Base-by-base conservation (phyloP, 2,888 invertebrate genomes). In the Dendrolimus pini region DNA sequence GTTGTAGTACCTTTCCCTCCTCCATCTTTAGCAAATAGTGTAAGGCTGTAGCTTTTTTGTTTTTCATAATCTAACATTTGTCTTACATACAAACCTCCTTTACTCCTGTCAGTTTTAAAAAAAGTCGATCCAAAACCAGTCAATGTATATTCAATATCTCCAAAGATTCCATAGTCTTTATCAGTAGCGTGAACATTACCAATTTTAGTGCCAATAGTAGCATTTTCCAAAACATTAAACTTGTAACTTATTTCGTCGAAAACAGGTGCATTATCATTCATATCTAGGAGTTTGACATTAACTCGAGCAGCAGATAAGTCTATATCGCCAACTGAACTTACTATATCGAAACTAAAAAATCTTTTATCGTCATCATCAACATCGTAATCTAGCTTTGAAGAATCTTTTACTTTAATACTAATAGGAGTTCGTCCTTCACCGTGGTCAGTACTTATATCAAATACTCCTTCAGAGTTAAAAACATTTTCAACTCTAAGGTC, bases 71-170 rank as follows among this genome's bases (percentile, higher is more conserved):
- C 96, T 55, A 97, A 80, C 7, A 82, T 70, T 62, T 92, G 92
- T 0, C 91, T 91, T 0, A 96, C 93, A 60, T 90, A 94, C 9
- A 97, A 77, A 7, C 94, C 94, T 0, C 97, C 97, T 9, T 88
- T 92, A 53, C 79, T 84, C 1, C 90, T 84, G 70, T 96, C 93
- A 0, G 96, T 95, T 52, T 86, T 91, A 72, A 97, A 97, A 70
- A 94, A 93, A 65, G 95, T 94, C 0, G 95, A 94, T 0, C 96
- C 96, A 70, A 96, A 95, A 9, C 97, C 97, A 59, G 94, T 93
- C 0, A 97, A 76, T 0, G 92, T 90, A 74, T 97, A 97, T 12
- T 92, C 93, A 0, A 97, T 89, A 64, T 92, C 91, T 1, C 96
- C 96, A 76, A 93, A 95, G 7, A 91, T 86, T 0, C 93, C 95